Evolutionary conservation across 2,113 vertebrate genomes (phyloP).

Genomic region (Dicentrarchus labrax): DNA sequence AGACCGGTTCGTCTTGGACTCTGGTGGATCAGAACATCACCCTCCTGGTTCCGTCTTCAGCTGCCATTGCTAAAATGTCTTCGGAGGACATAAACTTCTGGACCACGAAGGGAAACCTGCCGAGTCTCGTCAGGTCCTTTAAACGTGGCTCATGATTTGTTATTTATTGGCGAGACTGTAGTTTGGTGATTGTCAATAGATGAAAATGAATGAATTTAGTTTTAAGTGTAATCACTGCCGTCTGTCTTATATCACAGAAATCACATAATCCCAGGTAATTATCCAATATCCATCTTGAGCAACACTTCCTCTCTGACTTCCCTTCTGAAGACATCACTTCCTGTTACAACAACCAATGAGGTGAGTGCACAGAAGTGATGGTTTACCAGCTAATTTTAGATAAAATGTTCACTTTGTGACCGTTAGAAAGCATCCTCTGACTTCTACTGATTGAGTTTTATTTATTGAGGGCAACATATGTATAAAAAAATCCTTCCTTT

Average conservation of each 20-base stretch:
- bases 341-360: slow-evolving; percentile 83
- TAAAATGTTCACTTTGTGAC: background rate
- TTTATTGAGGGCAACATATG: background rate
- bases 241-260: slow-evolving; percentile 78
- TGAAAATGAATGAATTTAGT: background rate
- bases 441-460: background rate
- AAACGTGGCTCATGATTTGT: too few species aligned
- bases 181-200: too few species aligned
- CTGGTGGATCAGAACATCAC: slow-evolving; percentile 88
- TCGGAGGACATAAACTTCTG: slow-evolving; percentile 88
- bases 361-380: slow-evolving; percentile 76
- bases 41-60: slow-evolving; percentile 88
- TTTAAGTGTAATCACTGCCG: background rate
- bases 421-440: background rate
- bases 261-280: slow-evolving; percentile 86
- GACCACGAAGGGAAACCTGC: slow-evolving; percentile 85
- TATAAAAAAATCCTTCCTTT: background rate
- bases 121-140: slow-evolving; percentile 88
- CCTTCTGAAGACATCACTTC: slow-evolving; percentile 85
- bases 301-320: slow-evolving; percentile 82
- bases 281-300: slow-evolving; percentile 83
- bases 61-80: slow-evolving; percentile 86
- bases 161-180: too few species aligned
- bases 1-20: slow-evolving; percentile 78
- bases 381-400: background rate